Base-by-base conservation (phyloP, 2,113 vertebrate species). In the Oncorhynchus nerka region DNA sequence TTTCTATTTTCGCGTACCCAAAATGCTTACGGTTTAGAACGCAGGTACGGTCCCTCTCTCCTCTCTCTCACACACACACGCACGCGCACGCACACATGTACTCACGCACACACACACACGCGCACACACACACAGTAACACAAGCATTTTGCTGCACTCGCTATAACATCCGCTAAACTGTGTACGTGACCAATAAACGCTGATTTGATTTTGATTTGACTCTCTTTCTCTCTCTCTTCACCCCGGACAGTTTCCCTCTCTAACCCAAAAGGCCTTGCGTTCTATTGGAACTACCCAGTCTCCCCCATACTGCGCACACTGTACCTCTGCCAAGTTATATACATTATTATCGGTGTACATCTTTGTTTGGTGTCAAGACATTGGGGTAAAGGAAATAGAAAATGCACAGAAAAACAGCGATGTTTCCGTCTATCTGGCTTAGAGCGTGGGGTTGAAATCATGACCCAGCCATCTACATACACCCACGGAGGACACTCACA, bases 381-480 rank as follows among this genome's bases (percentile, higher is more conserved):
- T 57, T 1, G 26, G 73, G 73, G 79, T 75, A 74, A 34, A 34
- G 32, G 32, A 82, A 84, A 80, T 51, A 34, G 4, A 51, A 51
- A 76, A 65, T 85, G 66, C 59, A 78, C 76, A 28, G 73, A 76
- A 51, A 51, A 55, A 19, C 51, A 15, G 51, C 16, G 51, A 15
- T 55, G 15, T 55, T 55, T 75, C 74, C 71, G 76, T 20, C n/a
- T 77, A 20, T 49, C 30, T 70, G 34, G 3, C 68, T 83, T 76
- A 83, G 70, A 72, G 73, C 7, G n/a, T 16, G 6, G 26, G 65
- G 64, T 32, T 68, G 68, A 83, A 78, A 75, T 78, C 76, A 81
- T 85, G 75, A 87, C 71, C 70, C 68, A 13, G 32, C 0, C 75
- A 24, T 19, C 16, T 39, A 16, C 68, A 69, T 66, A 69, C 64